A percentile compares a stretch with the other conserved stretches of the same genome.
phyloP scores from a whole-genome alignment of 2,113 vertebrate species.

The Indicator indicator region DNA sequence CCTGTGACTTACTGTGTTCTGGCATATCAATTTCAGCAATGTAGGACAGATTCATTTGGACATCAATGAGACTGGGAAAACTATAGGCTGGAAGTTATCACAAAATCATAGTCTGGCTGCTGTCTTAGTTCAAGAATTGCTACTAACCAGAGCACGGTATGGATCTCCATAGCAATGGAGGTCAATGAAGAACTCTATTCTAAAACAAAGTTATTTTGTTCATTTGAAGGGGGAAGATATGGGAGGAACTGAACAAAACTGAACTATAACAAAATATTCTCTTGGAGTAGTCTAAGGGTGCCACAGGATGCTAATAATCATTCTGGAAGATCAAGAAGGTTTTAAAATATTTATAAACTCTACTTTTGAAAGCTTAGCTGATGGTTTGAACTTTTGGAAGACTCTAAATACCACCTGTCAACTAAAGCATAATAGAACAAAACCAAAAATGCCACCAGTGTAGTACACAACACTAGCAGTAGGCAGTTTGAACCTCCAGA shows the following conservation, averaged over 20 bases:
- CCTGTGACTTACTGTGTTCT: neutral
- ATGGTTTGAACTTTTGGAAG: neutral
- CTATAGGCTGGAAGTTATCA: neutral
- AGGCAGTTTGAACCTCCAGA: neutral
- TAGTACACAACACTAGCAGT: rapidly evolving
- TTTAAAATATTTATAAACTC: slow-evolving; percentile 3
- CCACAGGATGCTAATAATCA: neutral
- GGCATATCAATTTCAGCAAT: neutral
- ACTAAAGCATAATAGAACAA: neutral
- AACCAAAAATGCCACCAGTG: neutral
- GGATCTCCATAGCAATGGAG: neutral
- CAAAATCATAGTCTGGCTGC: neutral
- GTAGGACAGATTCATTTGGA: neutral
- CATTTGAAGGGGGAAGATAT: neutral
- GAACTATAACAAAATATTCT: neutral
- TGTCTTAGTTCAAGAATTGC: neutral
- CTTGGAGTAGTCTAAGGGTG: neutral
- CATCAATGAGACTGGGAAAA: neutral
- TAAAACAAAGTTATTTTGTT: neutral
- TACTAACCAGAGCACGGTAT: neutral
- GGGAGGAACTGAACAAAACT: neutral
- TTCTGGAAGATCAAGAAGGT: neutral
- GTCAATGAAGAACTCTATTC: neutral
- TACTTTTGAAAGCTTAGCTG: neutral
- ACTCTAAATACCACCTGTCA: neutral